phyloP scores from a whole-genome alignment of 2,888 invertebrate genomes.

The Caenorhabditis macrosperma region DNA sequence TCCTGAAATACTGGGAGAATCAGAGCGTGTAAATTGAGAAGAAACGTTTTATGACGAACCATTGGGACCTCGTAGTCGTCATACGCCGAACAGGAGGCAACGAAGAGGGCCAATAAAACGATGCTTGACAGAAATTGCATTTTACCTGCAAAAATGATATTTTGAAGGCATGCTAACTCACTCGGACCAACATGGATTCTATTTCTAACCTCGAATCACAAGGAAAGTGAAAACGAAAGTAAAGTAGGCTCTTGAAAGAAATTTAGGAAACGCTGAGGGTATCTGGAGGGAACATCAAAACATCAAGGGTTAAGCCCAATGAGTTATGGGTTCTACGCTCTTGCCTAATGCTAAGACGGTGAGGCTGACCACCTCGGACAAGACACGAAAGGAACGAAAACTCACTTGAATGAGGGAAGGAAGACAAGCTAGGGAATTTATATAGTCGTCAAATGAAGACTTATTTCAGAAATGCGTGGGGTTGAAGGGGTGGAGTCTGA shows the following conservation, averaged over 20 bases:
- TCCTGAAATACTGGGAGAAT: slow-evolving; percentile 40
- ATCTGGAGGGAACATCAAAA: slow-evolving; percentile 35
- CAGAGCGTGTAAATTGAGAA: background rate
- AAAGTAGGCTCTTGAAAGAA: slow-evolving; percentile 2
- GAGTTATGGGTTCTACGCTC: slow-evolving; percentile 43
- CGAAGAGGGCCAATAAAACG: slow-evolving; percentile 44
- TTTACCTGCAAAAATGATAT: slow-evolving; percentile 41
- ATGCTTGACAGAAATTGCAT: slow-evolving; percentile 51
- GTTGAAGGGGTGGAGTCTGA: slow-evolving; percentile 29
- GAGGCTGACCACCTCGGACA: slow-evolving; percentile 5
- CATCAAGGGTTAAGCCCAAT: slow-evolving; percentile 51
- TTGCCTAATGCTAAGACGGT: slow-evolving; percentile 6
- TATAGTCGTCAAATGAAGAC: slow-evolving; percentile 39
- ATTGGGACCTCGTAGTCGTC: slow-evolving; percentile 36
- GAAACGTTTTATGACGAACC: slow-evolving; percentile 17
- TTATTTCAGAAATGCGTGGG: slow-evolving; percentile 49
- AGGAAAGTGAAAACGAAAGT: slow-evolving; percentile 17
- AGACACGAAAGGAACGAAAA: background rate
- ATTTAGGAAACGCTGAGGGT: background rate
- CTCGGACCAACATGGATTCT: slow-evolving; percentile 1
- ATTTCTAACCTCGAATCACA: background rate
- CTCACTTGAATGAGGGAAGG: slow-evolving; percentile 30
- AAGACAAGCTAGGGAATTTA: slow-evolving; percentile 27
- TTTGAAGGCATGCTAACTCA: background rate
- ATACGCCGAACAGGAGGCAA: slow-evolving; percentile 37